These are phyloP conservation scores for Potamilus streckersoni DNA, from an alignment of 1,140 invertebrate species.

Conservation along the genomic window DNA sequence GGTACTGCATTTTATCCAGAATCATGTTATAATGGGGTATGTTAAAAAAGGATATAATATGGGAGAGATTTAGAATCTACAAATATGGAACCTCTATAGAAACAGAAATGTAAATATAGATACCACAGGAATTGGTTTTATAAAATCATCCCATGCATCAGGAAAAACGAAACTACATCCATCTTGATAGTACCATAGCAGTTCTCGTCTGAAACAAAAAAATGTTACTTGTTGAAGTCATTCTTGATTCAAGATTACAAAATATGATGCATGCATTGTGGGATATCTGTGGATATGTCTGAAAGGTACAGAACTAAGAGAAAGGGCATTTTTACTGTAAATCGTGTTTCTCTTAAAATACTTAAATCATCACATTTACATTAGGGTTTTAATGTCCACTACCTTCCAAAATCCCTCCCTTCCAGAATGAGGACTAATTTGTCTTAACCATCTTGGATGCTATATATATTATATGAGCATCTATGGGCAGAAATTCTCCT, in stretches of 20 bases:
- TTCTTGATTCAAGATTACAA: background rate
- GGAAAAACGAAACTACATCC: slow-evolving; percentile 63
- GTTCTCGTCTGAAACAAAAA: slow-evolving; percentile 49
- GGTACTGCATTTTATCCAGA: too few relatives aligned
- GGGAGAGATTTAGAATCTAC: background rate
- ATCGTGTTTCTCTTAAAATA: background rate
- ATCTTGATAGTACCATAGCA: slow-evolving; percentile 67
- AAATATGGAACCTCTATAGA: background rate
- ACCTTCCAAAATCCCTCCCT: too few relatives aligned
- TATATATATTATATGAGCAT: too few relatives aligned
- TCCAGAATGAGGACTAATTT: too few relatives aligned
- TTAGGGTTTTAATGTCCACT: too few relatives aligned
- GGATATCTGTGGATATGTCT: background rate
- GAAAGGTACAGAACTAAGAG: too few relatives aligned
- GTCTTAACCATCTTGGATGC: too few relatives aligned
- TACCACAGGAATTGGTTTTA: slow-evolving; percentile 63
- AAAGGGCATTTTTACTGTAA: background rate
- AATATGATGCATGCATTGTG: background rate
- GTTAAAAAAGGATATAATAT: too few relatives aligned
- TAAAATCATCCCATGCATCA: slow-evolving; percentile 63
- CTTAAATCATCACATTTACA: background rate
- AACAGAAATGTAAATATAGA: slow-evolving; percentile 9
- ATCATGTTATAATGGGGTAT: too few relatives aligned
- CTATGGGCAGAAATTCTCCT: too few relatives aligned
- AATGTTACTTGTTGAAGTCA: background rate